Evolutionary conservation across 2,797 vertebrate genomes (phyloP).

Genomic region (Podargus strigoides): DNA sequence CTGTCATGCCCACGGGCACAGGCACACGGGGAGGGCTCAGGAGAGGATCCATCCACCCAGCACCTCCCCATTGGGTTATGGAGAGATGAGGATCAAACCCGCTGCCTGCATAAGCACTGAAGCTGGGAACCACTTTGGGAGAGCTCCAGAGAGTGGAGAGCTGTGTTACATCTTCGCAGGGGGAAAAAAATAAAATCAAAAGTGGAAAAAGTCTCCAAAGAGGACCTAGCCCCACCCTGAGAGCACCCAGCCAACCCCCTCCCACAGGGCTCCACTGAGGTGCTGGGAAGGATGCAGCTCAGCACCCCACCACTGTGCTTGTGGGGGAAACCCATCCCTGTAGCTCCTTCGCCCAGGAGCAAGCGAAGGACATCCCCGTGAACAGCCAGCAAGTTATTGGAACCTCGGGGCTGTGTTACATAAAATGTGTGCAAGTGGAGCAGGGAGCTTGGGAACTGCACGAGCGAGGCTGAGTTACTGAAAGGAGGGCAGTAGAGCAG

Average conservation of each 20-base stretch:
- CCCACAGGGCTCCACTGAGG: not conserved
- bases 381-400: not conserved
- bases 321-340: accelerated
- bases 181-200: too few relatives aligned
- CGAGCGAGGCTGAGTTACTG: not conserved
- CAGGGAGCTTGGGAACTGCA: not conserved
- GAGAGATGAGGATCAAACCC: not conserved
- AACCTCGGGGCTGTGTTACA: not conserved
- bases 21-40: accelerated
- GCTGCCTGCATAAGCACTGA: accelerated
- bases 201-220: not conserved
- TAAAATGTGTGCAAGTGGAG: not conserved
- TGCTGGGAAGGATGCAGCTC: not conserved
- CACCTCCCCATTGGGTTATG: accelerated
- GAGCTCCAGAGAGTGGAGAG: not conserved
- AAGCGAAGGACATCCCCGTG: not conserved
- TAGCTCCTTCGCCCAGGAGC: not conserved
- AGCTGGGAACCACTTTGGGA: not conserved
- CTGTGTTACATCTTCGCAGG: accelerated
- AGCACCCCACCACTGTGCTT: accelerated
- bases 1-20: accelerated
- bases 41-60: not conserved
- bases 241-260: not conserved
- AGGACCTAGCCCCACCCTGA: not conserved
- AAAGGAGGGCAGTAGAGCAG: not conserved